Base-by-base conservation (phyloP, 2,797 vertebrate genomes). In the Melanogrammus aeglefinus region DNA sequence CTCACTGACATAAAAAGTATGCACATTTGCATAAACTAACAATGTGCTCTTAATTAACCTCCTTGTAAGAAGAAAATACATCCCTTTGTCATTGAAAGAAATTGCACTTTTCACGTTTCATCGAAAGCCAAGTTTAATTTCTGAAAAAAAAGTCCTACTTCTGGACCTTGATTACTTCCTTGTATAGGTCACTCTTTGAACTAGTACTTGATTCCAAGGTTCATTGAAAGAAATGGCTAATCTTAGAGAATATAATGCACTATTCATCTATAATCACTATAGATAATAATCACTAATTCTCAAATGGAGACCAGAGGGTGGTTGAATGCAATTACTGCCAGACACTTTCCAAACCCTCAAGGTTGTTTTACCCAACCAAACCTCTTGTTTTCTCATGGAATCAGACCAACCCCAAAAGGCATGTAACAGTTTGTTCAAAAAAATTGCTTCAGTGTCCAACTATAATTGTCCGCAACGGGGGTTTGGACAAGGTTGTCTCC, bases 331-430 rank as follows among this genome's bases (percentile, higher is more conserved):
- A 78, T 84, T 84, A 78, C 86, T 69, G 81, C 73, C 72, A 83
- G 82, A 73, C 79, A 83, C 86, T 90, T 81, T 73, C 86, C 77
- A 87, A 88, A 91, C 81, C 82, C 83, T 87, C 85, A 79, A 41
- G 80, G 73, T 80, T 86, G 76, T 81, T 84, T 80, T 86, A 86
- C 70, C 38, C 79, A 82, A 79, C 76, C 76, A 83, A 88, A 90
- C 82, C 82, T 78, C 80, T 75, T 85, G 78, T 86, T 86, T 83
- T 85, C 71, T 80, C 74, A 41, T 6, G 74, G 79, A 80, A 76
- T 70, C 36, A 10, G 79, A 78, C 47, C 79, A 84, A 87, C 85
- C 81, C 13, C 87, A 73, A 83, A 79, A 76, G 80, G 72, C 76
- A 81, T 84, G 81, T 77, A 27, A 63, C 57, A 75, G 83, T 82